These are phyloP conservation scores for Helicoverpa assulta DNA, from an alignment of 2,888 invertebrate genomes.

Conservation along the genomic window DNA sequence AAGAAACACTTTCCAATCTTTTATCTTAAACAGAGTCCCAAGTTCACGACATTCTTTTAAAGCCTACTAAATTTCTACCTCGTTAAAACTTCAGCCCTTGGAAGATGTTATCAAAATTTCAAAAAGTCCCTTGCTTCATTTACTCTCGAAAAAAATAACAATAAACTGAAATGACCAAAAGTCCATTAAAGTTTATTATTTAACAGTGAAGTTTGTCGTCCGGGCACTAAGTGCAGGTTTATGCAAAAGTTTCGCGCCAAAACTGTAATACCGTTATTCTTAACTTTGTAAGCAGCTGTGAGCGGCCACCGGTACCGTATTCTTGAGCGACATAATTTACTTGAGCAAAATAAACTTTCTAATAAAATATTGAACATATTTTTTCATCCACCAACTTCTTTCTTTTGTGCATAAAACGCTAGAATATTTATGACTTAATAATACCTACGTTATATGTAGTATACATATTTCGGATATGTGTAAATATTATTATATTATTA, in stretches of 20 bases:
- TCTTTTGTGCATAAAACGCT: neutral
- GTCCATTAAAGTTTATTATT: constrained; percentile 71
- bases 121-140: constrained; percentile 51
- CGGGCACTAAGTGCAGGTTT: constrained; percentile 69
- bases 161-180: constrained; percentile 62
- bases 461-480: too few species aligned
- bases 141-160: constrained; percentile 54
- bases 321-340: constrained; percentile 57
- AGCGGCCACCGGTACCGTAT: constrained; percentile 48
- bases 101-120: constrained; percentile 61
- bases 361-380: constrained; percentile 48
- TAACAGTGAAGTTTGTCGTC: constrained; percentile 64
- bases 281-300: constrained; percentile 72
- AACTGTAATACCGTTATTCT: constrained; percentile 73
- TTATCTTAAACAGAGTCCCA: constrained; percentile 43
- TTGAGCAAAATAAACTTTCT: constrained; percentile 51
- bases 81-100: constrained; percentile 54
- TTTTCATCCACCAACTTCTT: constrained; percentile 3
- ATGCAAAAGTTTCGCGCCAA: constrained; percentile 66
- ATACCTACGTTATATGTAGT: too few species aligned
- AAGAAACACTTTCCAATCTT: constrained; percentile 43
- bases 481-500: too few species aligned
- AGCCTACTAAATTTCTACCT: constrained; percentile 53
- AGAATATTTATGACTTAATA: neutral
- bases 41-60: constrained; percentile 46